Evolutionary conservation across 2,888 invertebrate species (phyloP).

Genomic region (Apomyelois bistriatella): DNA sequence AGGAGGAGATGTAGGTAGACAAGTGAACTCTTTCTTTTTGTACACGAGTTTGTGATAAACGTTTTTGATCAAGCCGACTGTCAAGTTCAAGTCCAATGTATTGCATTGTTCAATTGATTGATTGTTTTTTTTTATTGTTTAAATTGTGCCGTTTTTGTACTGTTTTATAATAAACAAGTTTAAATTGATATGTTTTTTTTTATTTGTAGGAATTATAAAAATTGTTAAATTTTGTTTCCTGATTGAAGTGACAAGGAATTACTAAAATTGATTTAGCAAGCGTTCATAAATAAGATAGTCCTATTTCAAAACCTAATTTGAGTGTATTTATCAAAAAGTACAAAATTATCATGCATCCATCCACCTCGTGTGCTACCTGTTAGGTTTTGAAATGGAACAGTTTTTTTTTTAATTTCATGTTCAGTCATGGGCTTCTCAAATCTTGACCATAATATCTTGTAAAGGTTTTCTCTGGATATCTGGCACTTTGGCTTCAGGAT

Average conservation of each 20-base stretch:
- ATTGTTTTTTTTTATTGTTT: neutral
- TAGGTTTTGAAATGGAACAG: too few species aligned
- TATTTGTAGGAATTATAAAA: too few species aligned
- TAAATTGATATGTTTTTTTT: neutral
- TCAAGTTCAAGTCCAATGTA: neutral
- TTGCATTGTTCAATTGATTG: neutral
- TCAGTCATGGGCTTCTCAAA: slow-evolving; percentile 34
- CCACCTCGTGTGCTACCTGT: too few species aligned
- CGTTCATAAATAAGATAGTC: too few species aligned
- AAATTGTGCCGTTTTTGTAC: neutral
- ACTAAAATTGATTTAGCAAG: too few species aligned
- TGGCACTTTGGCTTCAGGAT: slow-evolving; percentile 87
- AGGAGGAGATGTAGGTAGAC: neutral
- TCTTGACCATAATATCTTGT: slow-evolving; percentile 85
- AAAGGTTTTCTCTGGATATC: slow-evolving; percentile 86
- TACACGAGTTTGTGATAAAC: too few species aligned
- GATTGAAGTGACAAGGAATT: too few species aligned
- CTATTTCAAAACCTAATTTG: too few species aligned
- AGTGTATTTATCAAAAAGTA: too few species aligned
- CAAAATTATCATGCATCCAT: too few species aligned
- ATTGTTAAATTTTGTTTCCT: too few species aligned
- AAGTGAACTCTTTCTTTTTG: neutral
- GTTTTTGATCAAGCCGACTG: neutral
- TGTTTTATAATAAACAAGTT: neutral
- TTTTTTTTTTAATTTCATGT: neutral